Percentiles rank a stretch among this genome's conserved stretches.
phyloP scores from a whole-genome alignment of 2,113 vertebrate genomes.

The Ailurus styani region DNA sequence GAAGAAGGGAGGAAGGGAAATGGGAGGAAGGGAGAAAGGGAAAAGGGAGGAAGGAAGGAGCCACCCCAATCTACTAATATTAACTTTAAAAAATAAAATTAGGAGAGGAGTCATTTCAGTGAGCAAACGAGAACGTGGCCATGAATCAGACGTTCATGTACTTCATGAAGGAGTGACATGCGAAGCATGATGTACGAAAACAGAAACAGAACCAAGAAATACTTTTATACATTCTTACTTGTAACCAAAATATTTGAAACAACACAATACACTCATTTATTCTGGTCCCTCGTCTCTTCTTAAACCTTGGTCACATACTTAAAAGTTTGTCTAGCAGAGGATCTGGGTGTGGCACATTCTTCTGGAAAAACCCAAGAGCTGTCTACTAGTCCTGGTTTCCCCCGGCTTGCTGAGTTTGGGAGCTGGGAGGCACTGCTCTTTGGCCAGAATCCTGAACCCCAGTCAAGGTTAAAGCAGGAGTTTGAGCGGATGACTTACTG shows the following conservation, averaged over 20 bases:
- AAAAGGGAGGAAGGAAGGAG: not conserved
- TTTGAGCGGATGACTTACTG: slow-evolving; percentile 83
- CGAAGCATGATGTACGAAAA: not conserved
- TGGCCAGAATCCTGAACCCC: not conserved
- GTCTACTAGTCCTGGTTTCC: not conserved
- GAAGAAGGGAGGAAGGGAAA: not conserved
- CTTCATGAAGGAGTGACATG: not conserved
- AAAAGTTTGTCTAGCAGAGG: not conserved
- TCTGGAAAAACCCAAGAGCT: not conserved
- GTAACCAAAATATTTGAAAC: not conserved
- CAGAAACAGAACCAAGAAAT: not conserved
- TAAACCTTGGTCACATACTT: not conserved
- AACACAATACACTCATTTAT: not conserved
- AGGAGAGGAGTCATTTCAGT: not conserved
- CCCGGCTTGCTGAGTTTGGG: not conserved
- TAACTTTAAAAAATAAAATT: slow-evolving; percentile 5
- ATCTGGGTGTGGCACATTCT: not conserved
- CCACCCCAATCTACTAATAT: not conserved
- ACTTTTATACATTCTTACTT: not conserved
- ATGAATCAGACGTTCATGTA: not conserved
- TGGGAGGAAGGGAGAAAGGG: not conserved
- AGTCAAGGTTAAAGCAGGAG: not conserved
- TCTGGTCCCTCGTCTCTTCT: not conserved
- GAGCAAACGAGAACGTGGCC: not conserved
- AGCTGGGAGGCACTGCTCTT: accelerated